Percentiles rank a stretch among this genome's conserved stretches.
Evolutionary conservation across 2,113 vertebrate genomes (phyloP).

Genomic region (Aix galericulata): DNA sequence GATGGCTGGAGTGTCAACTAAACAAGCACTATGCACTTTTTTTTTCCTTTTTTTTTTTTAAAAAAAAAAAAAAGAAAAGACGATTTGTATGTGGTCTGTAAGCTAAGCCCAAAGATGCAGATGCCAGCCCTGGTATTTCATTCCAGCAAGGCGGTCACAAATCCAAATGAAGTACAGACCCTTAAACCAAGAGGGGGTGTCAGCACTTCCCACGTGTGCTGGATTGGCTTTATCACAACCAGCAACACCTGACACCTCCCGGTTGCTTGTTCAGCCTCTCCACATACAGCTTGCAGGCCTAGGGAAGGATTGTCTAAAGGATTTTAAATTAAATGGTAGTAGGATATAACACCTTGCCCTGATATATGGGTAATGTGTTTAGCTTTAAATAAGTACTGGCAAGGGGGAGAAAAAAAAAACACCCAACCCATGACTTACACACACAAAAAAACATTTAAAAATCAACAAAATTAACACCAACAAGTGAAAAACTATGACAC

Average conservation of each 20-base stretch:
- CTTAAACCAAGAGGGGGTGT: background rate
- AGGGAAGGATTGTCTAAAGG: background rate
- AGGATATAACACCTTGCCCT: background rate
- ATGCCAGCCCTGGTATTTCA: background rate
- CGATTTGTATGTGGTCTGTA: background rate
- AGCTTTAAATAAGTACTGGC: slow-evolving; percentile 43
- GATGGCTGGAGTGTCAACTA: background rate
- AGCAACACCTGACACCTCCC: background rate
- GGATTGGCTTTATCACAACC: background rate
- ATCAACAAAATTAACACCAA: slow-evolving; percentile 29
- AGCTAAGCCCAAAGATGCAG: background rate
- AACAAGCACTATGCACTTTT: background rate
- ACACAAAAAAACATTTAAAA: slow-evolving; percentile 28
- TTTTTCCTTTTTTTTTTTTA: background rate
- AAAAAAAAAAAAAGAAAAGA: background rate
- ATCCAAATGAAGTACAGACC: background rate
- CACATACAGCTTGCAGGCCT: background rate
- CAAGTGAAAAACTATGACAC: slow-evolving; percentile 34
- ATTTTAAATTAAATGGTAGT: background rate
- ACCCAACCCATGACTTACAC: background rate
- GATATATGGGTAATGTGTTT: background rate
- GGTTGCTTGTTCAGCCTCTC: background rate
- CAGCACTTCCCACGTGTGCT: background rate
- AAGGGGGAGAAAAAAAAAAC: background rate
- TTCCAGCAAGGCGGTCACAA: background rate